phyloP scores from a whole-genome alignment of 2,888 invertebrate genomes.

The Acrobasis repandana region DNA sequence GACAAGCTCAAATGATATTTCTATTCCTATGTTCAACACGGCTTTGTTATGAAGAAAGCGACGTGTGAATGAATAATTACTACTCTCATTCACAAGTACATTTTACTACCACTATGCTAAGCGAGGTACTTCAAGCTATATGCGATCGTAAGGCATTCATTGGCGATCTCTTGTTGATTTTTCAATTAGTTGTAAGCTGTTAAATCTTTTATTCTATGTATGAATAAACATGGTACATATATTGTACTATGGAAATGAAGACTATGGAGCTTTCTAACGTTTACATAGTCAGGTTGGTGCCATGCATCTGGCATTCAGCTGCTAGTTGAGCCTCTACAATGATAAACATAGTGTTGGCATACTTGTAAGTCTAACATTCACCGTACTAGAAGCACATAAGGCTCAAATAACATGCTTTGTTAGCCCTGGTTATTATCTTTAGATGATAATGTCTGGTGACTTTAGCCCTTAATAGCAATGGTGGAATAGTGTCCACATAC shows the following conservation, averaged over 20 bases:
- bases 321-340: neutral
- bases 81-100: slow-evolving; percentile 15
- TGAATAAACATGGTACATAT: slow-evolving; percentile 3
- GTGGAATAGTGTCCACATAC: no score
- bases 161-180: slow-evolving; percentile 13
- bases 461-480: no score
- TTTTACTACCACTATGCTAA: slow-evolving; percentile 13
- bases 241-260: neutral
- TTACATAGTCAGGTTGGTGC: neutral
- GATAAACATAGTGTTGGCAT: neutral
- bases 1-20: slow-evolving; percentile 10
- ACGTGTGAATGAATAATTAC: slow-evolving; percentile 20
- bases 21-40: slow-evolving; percentile 7
- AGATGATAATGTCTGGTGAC: no score
- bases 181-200: slow-evolving; percentile 17
- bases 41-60: slow-evolving; percentile 13
- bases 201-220: slow-evolving; percentile 9
- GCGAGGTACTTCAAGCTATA: slow-evolving; percentile 13
- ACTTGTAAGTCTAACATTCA: no score
- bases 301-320: neutral
- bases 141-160: slow-evolving; percentile 8
- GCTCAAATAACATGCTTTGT: no score
- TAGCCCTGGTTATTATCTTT: no score
- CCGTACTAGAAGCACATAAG: no score
- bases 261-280: no score